phyloP scores from a whole-genome alignment of 2,797 vertebrate genomes.

The Crenuchus spilurus region DNA sequence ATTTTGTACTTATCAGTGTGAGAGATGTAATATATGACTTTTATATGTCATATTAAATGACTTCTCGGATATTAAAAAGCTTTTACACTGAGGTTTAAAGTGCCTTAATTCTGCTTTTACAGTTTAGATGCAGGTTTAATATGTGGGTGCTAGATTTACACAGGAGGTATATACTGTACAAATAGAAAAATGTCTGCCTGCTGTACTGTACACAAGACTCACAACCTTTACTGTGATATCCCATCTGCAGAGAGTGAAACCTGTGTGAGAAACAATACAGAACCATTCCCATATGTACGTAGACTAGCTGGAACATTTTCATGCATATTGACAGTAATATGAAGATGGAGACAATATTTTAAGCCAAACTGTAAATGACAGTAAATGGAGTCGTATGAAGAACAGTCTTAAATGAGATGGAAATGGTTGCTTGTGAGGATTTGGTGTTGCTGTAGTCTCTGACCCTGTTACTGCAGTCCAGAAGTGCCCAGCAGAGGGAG shows the following conservation, averaged over 20 bases:
- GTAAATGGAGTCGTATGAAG: neutral
- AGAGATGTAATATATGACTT: neutral
- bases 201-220: neutral
- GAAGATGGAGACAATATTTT: neutral
- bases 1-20: neutral
- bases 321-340: neutral
- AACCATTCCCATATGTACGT: neutral
- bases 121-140: conserved; percentile 15
- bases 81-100: conserved; percentile 4
- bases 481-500: conserved; percentile 37
- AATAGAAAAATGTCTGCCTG: conserved; percentile 6
- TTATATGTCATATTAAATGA: neutral
- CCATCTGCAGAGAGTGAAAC: neutral
- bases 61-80: too few species aligned
- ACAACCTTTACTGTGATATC: neutral
- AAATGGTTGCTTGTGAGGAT: neutral
- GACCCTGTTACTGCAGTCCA: conserved; percentile 9
- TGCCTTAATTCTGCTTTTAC: neutral
- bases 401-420: neutral
- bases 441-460: conserved; percentile 25
- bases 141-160: conserved; percentile 2
- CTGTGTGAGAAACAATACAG: neutral
- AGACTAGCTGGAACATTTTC: conserved; percentile 8
- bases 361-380: too few species aligned
- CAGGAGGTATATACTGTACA: conserved; percentile 10